Percentiles rank a stretch among this genome's conserved stretches.
Evolutionary conservation across 2,113 vertebrate genomes (phyloP).

Genomic region (Anhinga rufa): DNA sequence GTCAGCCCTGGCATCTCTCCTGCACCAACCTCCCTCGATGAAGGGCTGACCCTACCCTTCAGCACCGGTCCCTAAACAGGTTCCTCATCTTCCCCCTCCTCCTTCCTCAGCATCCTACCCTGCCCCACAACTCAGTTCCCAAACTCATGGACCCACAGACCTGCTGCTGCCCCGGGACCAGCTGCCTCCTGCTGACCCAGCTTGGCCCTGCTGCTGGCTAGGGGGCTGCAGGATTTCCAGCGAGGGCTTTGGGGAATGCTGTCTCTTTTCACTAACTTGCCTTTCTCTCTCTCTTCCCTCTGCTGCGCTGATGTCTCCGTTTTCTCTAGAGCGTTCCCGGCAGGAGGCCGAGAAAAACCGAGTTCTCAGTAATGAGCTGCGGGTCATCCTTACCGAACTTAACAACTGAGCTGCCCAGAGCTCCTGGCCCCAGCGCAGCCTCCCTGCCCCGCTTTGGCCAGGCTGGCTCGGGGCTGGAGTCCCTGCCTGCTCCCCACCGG

Average conservation of each 20-base stretch:
- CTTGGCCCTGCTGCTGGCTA: neutral
- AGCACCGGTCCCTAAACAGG: neutral
- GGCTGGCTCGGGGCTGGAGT: neutral
- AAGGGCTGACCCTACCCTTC: neutral
- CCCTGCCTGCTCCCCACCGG: fast-evolving
- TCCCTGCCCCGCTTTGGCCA: neutral
- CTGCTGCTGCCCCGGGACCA: fast-evolving
- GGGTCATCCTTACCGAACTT: constrained; percentile 70
- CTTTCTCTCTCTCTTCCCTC: constrained; percentile 59
- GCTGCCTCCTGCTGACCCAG: neutral
- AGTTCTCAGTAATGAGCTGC: constrained; percentile 67
- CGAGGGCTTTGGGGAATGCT: neutral
- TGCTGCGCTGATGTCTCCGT: constrained; percentile 45
- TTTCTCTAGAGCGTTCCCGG: constrained; percentile 59
- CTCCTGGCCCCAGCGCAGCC: neutral
- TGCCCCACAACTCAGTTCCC: neutral
- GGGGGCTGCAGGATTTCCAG: neutral
- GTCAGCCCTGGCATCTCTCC: neutral
- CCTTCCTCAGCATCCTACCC: neutral
- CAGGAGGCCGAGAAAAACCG: constrained; percentile 71
- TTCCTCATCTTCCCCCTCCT: neutral
- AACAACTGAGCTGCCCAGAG: constrained; percentile 59
- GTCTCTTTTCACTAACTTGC: constrained; percentile 59
- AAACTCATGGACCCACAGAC: neutral
- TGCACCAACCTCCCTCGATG: neutral